These are phyloP conservation scores for Chelon auratus DNA, from an alignment of 2,797 vertebrate species.

Conservation along the genomic window DNA sequence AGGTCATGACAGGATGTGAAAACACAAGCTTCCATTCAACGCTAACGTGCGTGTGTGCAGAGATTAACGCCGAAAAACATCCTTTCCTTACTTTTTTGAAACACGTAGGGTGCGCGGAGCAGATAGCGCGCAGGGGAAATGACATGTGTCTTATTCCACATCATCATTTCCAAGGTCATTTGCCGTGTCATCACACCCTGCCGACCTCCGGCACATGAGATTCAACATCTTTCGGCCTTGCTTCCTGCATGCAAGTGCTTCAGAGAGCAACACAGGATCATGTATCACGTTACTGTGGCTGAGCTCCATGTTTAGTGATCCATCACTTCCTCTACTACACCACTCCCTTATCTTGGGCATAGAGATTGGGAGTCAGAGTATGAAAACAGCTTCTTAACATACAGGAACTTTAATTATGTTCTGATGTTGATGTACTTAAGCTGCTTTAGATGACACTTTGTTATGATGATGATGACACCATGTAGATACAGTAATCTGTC, in stretches of 20 bases:
- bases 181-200: constrained; percentile 64
- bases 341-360: constrained; percentile 46
- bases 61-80: constrained; percentile 5
- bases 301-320: constrained; percentile 57
- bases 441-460: background rate
- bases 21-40: constrained; percentile 1
- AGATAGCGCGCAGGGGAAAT: constrained; percentile 11
- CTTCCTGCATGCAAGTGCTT: constrained; percentile 54
- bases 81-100: background rate
- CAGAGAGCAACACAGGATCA: constrained; percentile 36
- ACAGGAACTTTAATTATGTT: background rate
- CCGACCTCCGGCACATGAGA: constrained; percentile 53
- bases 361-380: background rate
- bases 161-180: constrained; percentile 72
- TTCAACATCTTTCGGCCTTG: constrained; percentile 38
- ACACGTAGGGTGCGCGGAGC: background rate
- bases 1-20: constrained; percentile 42
- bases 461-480: background rate
- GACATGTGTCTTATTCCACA: constrained; percentile 49
- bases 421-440: background rate
- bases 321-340: constrained; percentile 64
- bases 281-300: constrained; percentile 57
- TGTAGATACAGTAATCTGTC: background rate
- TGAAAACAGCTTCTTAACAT: constrained; percentile 12
- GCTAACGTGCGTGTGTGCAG: background rate